Evolutionary conservation across 2,113 vertebrate genomes (phyloP), one percentile per base, ranked within the genome.

Genomic region (Manacus vitellinus): DNA sequence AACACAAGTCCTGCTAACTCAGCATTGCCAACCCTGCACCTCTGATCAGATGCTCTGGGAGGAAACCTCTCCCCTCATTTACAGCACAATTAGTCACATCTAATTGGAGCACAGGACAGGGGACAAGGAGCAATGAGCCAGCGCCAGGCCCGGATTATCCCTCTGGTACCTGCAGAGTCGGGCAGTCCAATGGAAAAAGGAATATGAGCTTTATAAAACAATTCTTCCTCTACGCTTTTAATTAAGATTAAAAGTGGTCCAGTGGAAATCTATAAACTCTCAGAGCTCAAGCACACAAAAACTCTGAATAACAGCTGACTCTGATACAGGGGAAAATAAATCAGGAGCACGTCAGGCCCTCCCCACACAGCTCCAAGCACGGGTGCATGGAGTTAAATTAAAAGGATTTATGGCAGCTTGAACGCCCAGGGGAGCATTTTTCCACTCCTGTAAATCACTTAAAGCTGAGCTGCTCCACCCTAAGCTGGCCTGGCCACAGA

Each of bases 101-200:
- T 90, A 22, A 94, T 19, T 56, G 43, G 28, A 39, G 59, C 14
- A 16, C 15, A 18, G 30, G 70, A 1, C 14, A 39, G 68, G 37
- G 77, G 51, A 15, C 0, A 3, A 49, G 28, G 58, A 84, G 58
- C 6, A 4, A 44, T 19, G 67, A 80, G 72, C 18, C 80, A 56
- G 75, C 0, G 0, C 63, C 62, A 33, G 37, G 23, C 79, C 0
- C 0, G 35, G 33, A 23, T 58, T 30, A 9, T 23, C 80, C 44
- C 47, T 67, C 52, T 6, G 8, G 4, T 39, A 10, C 17, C 46
- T 15, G 24, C 66, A 5, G 35, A 37, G 7, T 17, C 5, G 0
- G 28, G 35, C 23, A 49, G 19, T 21, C 67, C 33, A 7, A 2
- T 24, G 54, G 52, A 62, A 84, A 73, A 67, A 5, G 47, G 25